Base-by-base conservation (phyloP, 2,113 vertebrate genomes). In the Cardinalis cardinalis region DNA sequence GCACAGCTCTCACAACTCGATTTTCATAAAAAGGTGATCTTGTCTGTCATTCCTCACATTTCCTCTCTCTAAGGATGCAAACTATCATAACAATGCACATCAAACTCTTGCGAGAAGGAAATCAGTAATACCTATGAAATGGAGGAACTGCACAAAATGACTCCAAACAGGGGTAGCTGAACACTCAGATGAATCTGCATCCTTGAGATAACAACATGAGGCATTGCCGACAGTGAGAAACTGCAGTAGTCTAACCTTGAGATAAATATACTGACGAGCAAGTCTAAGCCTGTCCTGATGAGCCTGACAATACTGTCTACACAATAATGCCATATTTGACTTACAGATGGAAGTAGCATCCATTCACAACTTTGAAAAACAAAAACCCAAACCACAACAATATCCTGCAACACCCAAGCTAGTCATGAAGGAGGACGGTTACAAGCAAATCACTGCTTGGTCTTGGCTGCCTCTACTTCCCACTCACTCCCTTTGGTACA, bases 1-100 rank as follows among this genome's bases (percentile, higher is more conserved):
- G 14, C 40, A 71, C 8, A 68, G 20, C 6, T 36, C 4, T 9
- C 2, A 6, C 21, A 65, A 29, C 9, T 0, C 2, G 1, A 2
- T 55, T 71, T 91, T 78, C 17, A 25, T 20, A 40, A 48, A 68
- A 59, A 13, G 6, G 5, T 44, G 34, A 73, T 26, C 31, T 65
- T 83, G 55, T 7, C 23, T 70, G 16, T 65, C 38, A 53, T 79
- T 77, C 36, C n/a, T 48, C 24, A 15, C 8, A 5, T 44, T 41
- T 8, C 7, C 10, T 59, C 31, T 64, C 44, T 68, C 61, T 43
- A n/a, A 68, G 41, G 40, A 68, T 1, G 3, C 24, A 89, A 86
- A 49, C 7, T 52, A 28, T 24, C 10, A 21, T 11, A 72, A 38
- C 9, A 76, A 20, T 31, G 18, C 32, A 64, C 21, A 51, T 17